Conservation (phyloP, 2,888 invertebrate species). For the Acanthosepion lycidas region DNA sequence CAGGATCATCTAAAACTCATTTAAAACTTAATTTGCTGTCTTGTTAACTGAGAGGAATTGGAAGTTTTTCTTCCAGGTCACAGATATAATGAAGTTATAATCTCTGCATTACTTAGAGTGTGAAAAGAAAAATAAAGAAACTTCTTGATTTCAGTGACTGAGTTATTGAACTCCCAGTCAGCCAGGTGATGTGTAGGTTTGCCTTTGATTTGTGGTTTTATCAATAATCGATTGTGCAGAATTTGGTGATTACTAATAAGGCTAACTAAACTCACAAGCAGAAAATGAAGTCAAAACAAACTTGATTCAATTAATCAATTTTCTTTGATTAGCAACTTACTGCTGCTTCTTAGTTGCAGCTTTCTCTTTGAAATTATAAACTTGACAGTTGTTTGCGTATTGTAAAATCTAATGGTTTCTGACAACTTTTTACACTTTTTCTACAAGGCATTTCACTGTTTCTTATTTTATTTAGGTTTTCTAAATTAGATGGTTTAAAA, state of each 20-base stretch:
- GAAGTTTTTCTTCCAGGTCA: conserved; percentile 1
- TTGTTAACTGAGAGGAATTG: not conserved
- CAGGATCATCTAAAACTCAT: conserved; percentile 33
- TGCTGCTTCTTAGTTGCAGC: not conserved
- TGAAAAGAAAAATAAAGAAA: not conserved
- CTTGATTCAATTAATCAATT: conserved; percentile 33
- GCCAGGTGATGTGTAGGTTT: conserved; percentile 6
- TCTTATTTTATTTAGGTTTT: not conserved
- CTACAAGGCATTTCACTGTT: not conserved
- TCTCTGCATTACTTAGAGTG: conserved; percentile 18
- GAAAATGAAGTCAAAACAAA: conserved; percentile 25
- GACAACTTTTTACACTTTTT: not conserved
- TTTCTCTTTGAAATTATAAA: not conserved
- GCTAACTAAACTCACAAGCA: conserved; percentile 18
- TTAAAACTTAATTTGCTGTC: not conserved
- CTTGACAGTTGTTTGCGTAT: not conserved
- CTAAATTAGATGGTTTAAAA: too few relatives aligned
- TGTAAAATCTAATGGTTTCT: not conserved
- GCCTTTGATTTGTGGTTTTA: not conserved
- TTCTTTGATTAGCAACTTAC: not conserved
- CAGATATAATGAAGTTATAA: conserved; percentile 8
- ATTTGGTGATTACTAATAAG: conserved; percentile 11
- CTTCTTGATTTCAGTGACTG: not conserved
- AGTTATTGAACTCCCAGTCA: conserved; percentile 13
- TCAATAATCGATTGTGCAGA: conserved; percentile 33